Evolutionary conservation across 1,140 invertebrate genomes (phyloP).

Genomic region (Eupeodes corollae): DNA sequence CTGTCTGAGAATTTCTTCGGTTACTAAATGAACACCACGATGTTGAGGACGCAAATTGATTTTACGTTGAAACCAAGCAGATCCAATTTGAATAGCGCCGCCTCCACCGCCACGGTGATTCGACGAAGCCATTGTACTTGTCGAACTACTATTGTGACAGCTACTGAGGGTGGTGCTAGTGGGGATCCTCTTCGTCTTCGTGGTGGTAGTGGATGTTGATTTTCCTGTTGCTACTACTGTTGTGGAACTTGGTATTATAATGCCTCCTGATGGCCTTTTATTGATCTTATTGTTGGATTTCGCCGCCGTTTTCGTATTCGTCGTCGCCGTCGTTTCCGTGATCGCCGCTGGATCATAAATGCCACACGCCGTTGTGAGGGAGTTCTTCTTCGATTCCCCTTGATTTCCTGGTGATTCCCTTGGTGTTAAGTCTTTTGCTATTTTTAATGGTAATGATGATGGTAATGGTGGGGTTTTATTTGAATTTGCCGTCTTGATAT

Average conservation of each 20-base stretch:
- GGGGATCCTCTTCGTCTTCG: neutral
- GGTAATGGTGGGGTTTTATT: no score
- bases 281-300: no score
- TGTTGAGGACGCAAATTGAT: conserved; percentile 88
- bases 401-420: neutral
- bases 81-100: conserved; percentile 70
- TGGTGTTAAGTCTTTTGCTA: no score
- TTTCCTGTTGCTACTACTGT: conserved; percentile 20
- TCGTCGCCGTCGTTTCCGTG: neutral
- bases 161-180: conserved; percentile 33
- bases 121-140: conserved; percentile 37
- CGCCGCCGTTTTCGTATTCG: no score
- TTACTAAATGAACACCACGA: conserved; percentile 87
- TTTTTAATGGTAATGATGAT: no score
- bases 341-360: neutral
- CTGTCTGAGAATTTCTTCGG: conserved; percentile 86
- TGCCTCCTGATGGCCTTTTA: no score
- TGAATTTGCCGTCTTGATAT: no score
- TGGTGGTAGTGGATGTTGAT: conserved; percentile 15
- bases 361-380: neutral
- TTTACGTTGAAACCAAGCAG: conserved; percentile 94
- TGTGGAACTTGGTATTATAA: neutral
- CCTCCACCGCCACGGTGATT: conserved; percentile 40
- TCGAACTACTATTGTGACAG: conserved; percentile 35
- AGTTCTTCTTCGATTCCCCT: neutral